A percentile compares a stretch with the other conserved stretches of the same genome.
These are phyloP conservation scores for Agrochola lota DNA, from an alignment of 2,888 invertebrate species.

Conservation along the genomic window DNA sequence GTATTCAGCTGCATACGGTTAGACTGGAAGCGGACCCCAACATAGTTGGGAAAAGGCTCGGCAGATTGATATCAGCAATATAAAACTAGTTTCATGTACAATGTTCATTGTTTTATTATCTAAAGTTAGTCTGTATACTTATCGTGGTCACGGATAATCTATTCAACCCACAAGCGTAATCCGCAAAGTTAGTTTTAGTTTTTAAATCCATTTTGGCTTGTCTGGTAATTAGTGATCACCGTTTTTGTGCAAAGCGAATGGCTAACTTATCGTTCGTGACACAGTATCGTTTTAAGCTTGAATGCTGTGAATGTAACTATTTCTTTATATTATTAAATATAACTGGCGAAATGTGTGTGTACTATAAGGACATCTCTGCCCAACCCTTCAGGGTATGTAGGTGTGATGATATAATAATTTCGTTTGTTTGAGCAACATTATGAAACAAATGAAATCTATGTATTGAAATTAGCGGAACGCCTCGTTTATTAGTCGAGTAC, in stretches of 20 bases:
- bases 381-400: too few relatives aligned
- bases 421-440: too few relatives aligned
- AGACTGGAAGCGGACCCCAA: too few relatives aligned
- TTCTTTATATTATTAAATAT: neutral
- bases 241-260: constrained; percentile 6
- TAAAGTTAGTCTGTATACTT: constrained; percentile 19
- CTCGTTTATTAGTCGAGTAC: too few relatives aligned
- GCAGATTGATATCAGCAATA: too few relatives aligned
- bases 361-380: too few relatives aligned
- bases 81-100: neutral
- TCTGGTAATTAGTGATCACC: constrained; percentile 7
- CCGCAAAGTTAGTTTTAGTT: constrained; percentile 32
- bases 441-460: neutral
- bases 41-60: too few relatives aligned
- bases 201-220: constrained; percentile 29
- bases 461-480: too few relatives aligned
- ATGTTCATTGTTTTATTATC: constrained; percentile 19
- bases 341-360: too few relatives aligned
- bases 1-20: too few relatives aligned
- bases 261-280: neutral
- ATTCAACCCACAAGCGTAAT: constrained; percentile 22
- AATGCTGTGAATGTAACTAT: neutral
- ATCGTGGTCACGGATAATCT: constrained; percentile 28
- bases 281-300: neutral
- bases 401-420: too few relatives aligned